Evolutionary conservation across 2,797 vertebrate genomes (phyloP), one percentile per base, ranked within the genome.

Genomic region (Notolabrus celidotus): DNA sequence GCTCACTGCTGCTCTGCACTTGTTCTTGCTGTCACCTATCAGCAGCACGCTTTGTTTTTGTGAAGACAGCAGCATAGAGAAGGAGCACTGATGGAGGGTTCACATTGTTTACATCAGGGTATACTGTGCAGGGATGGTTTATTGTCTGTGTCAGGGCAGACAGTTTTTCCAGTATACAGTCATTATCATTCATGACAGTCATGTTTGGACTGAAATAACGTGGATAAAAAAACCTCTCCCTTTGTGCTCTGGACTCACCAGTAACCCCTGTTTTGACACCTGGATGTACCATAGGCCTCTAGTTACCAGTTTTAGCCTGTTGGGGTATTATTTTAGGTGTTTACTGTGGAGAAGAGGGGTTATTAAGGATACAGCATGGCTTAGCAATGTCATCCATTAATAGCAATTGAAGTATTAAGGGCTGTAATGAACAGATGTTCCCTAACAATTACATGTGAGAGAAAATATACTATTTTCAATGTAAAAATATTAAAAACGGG

Each of bases 31-130:
- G 58, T 67, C 75, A 65, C 53, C 67, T 20, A 20, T 33, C 55
- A 36, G 53, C 58, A 29, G 16, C 46, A n/a, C 15, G 51, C 83
- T 65, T 85, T 80, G 70, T 81, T 82, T 67, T 61, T 39, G 63
- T 56, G 54, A 34, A 34, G 38, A 65, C 64, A 53, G 55, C 65
- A 31, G 50, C 72, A 29, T 50, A 10, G 45, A 42, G 49, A 20
- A 43, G 7, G 42, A 15, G n/a, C n/a, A n/a, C n/a, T 46, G 9
- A 33, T 25, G 8, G 45, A 14, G 46, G 9, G 39, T 36, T 34
- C 39, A 43, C 16, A 3, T 52, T 47, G 45, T 25, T 47, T 25
- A 47, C 23, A 25, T 15, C 22, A 47, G 5, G 8, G 6, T 14
- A 12, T 2, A 47, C 3, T 49, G 34, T 39, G 7, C 19, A 31